Base-by-base conservation (phyloP, 2,797 vertebrate species). In the Acipenser oxyrinchus region DNA sequence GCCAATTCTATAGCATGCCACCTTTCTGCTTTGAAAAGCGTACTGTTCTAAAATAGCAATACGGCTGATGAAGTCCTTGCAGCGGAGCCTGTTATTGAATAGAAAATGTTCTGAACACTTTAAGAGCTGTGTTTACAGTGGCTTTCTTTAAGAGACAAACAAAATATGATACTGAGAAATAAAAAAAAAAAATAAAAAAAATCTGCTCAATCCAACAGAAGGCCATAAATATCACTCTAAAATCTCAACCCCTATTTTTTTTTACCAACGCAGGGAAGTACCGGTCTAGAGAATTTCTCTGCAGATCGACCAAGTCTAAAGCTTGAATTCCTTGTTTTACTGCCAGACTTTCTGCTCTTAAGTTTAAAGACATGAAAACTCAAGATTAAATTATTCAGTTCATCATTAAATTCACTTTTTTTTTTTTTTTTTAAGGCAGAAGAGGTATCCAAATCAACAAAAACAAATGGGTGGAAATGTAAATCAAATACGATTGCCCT, bases 81-180 rank as follows among this genome's bases (percentile, higher is more conserved):
- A 67, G 49, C 66, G 9, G 58, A 49, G 49, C 57, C 51, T 49
- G 8, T 12, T 58, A 10, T 8, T 6, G 55, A 58, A 66, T 59
- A 66, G 58, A 13, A 18, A 59, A 37, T 37, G 23, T 37, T 37
- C 15, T 18, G 51, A 12, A 48, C 49, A 10, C 61, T 48, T 48
- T 6, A 9, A 13, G 61, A 69, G 61, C 74, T 75, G 71, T 71
- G 75, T 18, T 49, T 57, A 15, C 51, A 60, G 71, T 75, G 76
- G 77, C 62, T 81, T 64, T 37, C 23, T 37, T 37, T 37, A 37
- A 37, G 23, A 37, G 23, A 37, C 23, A 72, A 62, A 70, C 70
- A 72, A 77, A 68, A 68, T 73, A 70, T 73, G 75, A 37, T 74
- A 66, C 71, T 70, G 64, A 72, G 82, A 81, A 78, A 74, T 72